Base-by-base conservation (phyloP, 2,113 vertebrate genomes). In the Thryonomys swinderianus region DNA sequence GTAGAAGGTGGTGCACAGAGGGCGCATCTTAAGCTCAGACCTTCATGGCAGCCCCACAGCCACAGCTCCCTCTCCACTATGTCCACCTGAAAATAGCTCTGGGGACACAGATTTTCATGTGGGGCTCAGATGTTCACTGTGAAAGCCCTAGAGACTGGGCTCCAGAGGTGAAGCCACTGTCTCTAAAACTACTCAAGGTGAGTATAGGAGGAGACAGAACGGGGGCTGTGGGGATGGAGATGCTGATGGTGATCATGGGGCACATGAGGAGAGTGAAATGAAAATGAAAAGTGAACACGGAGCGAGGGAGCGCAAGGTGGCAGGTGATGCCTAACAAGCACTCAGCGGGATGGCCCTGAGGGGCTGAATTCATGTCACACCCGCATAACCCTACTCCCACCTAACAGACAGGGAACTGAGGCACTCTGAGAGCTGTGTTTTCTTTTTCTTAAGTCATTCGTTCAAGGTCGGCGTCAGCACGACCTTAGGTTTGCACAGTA, bases 291-390 rank as follows among this genome's bases (percentile, higher is more conserved):
- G 4, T 32, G 34, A 37, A 85, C 30, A 57, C 3, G 3, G 61
- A 4, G 2, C 5, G 61, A 66, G 57, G 23, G 12, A 27, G 40
- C 16, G 1, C n/a, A 9, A n/a, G 7, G 23, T n/a, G 42, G 34
- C 6, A 16, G 59, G 17, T 16, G 11, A 69, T 0, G 6, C 18
- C 74, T 40, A 48, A 21, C 16, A 6, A 16, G 12, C 0, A 16
- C 20, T 0, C 55, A 0, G 1, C 2, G 40, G 1, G 1, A 57
- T 1, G 10, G 61, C 23, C 25, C 34, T 5, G 0, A 0, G 0
- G 2, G n/a, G 48, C 69, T 10, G 32, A 61, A 21, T 40, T 55
- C 16, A 34, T 5, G 16, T 51, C 30, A 1, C 53, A 42, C 14
- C 78, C 2, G 1, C 1, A 10, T 11, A 7, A n/a, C 11, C 1